phyloP scores from a whole-genome alignment of 1,140 invertebrate genomes.

The Drosophila subpulchrella region DNA sequence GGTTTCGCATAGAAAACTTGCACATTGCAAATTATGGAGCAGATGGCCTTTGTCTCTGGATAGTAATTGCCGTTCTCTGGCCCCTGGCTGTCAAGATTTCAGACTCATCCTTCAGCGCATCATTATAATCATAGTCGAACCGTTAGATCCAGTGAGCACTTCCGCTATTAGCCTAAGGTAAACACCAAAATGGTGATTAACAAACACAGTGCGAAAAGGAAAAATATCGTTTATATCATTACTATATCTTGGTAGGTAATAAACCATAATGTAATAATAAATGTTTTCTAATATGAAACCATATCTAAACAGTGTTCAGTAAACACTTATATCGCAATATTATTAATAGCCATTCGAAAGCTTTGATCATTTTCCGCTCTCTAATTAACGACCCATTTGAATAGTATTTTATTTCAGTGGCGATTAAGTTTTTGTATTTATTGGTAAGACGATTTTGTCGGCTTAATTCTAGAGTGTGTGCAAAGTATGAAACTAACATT shows the following conservation, averaged over 20 bases:
- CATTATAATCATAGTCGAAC: slow-evolving; percentile 42
- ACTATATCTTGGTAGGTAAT: too few relatives aligned
- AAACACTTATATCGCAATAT: too few relatives aligned
- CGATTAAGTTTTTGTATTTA: slow-evolving; percentile 17
- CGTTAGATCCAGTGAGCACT: slow-evolving; percentile 21
- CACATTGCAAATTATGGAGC: slow-evolving; percentile 23
- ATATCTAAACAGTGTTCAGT: too few relatives aligned
- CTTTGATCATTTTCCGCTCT: not conserved
- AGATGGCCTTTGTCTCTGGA: slow-evolving; percentile 58
- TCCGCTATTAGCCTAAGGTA: slow-evolving; percentile 31
- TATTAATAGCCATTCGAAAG: too few relatives aligned
- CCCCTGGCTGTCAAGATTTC: slow-evolving; percentile 52
- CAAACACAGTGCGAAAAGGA: not conserved
- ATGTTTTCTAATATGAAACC: too few relatives aligned
- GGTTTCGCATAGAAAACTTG: slow-evolving; percentile 50
- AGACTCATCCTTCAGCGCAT: slow-evolving; percentile 61
- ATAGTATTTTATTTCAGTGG: not conserved
- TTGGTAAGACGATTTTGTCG: slow-evolving; percentile 23
- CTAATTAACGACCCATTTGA: not conserved
- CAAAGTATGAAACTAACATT: slow-evolving; percentile 51
- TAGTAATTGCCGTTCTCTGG: slow-evolving; percentile 40
- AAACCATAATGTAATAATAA: too few relatives aligned
- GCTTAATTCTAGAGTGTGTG: slow-evolving; percentile 48
- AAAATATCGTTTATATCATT: too few relatives aligned
- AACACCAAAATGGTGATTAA: slow-evolving; percentile 5